phyloP scores from a whole-genome alignment of 2,113 vertebrate genomes.

The Antennarius striatus region DNA sequence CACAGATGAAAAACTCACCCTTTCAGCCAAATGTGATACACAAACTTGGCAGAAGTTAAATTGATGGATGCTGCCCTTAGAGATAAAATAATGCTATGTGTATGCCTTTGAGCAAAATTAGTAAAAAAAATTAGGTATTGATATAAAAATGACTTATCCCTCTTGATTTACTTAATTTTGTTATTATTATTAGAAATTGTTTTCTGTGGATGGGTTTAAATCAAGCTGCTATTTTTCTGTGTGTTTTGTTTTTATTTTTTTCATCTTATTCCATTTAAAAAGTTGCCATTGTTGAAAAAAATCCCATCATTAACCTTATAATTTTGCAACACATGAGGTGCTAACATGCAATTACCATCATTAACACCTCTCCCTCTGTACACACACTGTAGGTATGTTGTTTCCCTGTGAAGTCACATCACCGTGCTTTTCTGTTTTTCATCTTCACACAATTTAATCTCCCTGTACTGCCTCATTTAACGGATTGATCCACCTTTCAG shows the following conservation, averaged over 20 bases:
- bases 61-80: slow-evolving; percentile 58
- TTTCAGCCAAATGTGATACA: slow-evolving; percentile 59
- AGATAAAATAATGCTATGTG: slow-evolving; percentile 46
- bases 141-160: slow-evolving; percentile 19
- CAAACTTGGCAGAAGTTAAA: slow-evolving; percentile 58
- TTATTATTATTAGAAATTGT: slow-evolving; percentile 14
- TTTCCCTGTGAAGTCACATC: slow-evolving; percentile 63
- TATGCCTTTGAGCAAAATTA: slow-evolving; percentile 22
- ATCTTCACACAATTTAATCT: slow-evolving; percentile 76
- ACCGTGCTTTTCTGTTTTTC: slow-evolving; percentile 73
- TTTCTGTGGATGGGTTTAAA: slow-evolving; percentile 50
- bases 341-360: slow-evolving; percentile 72
- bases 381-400: slow-evolving; percentile 62
- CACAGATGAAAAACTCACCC: slow-evolving; percentile 47
- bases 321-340: slow-evolving; percentile 60
- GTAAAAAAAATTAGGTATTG: background rate
- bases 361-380: slow-evolving; percentile 69
- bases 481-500: slow-evolving; percentile 84
- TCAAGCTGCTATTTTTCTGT: slow-evolving; percentile 12
- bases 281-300: slow-evolving; percentile 52
- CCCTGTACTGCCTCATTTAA: slow-evolving; percentile 78
- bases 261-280: slow-evolving; percentile 61
- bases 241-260: slow-evolving; percentile 32
- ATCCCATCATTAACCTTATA: slow-evolving; percentile 57
- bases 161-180: slow-evolving; percentile 16